Percentiles rank a stretch among this genome's conserved stretches.
phyloP scores from a whole-genome alignment of 2,113 vertebrate species.

The Aspidoscelis tigris region DNA sequence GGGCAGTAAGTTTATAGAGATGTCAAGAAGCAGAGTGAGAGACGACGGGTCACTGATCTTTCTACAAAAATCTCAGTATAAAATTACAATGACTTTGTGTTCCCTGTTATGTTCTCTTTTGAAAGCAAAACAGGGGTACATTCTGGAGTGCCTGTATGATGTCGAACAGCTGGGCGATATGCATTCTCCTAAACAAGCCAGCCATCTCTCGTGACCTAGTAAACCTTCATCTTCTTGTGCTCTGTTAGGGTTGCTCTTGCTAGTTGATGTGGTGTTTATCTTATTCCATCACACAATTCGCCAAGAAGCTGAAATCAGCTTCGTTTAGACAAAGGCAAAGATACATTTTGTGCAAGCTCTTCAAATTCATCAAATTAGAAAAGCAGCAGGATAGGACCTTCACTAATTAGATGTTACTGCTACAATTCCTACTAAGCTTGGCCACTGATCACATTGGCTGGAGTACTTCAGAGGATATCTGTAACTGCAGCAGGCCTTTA shows the following conservation, averaged over 20 bases:
- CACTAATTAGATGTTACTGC: no score
- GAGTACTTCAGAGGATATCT: no score
- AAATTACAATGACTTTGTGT: constrained; percentile 56
- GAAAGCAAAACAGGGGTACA: constrained; percentile 52
- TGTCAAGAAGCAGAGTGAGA: constrained; percentile 54
- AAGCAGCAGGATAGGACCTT: neutral
- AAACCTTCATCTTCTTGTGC: constrained; percentile 47
- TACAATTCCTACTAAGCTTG: no score
- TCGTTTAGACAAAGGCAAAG: constrained; percentile 35
- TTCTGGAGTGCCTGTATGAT: constrained; percentile 68
- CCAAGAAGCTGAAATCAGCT: constrained; percentile 12
- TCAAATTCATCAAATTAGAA: neutral
- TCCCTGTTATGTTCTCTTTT: constrained; percentile 44
- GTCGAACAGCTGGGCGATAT: constrained; percentile 70
- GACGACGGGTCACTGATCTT: constrained; percentile 49
- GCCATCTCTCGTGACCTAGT: constrained; percentile 53
- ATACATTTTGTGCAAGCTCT: neutral
- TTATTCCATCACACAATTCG: constrained; percentile 53
- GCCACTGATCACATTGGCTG: no score
- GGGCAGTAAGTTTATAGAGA: constrained; percentile 52
- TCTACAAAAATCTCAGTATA: constrained; percentile 43
- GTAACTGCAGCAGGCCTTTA: no score
- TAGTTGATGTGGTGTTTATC: constrained; percentile 61
- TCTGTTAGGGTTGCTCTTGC: constrained; percentile 49
- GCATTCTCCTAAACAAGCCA: constrained; percentile 68